Base-by-base conservation (phyloP, 2,797 vertebrate species). In the Coreius guichenoti region DNA sequence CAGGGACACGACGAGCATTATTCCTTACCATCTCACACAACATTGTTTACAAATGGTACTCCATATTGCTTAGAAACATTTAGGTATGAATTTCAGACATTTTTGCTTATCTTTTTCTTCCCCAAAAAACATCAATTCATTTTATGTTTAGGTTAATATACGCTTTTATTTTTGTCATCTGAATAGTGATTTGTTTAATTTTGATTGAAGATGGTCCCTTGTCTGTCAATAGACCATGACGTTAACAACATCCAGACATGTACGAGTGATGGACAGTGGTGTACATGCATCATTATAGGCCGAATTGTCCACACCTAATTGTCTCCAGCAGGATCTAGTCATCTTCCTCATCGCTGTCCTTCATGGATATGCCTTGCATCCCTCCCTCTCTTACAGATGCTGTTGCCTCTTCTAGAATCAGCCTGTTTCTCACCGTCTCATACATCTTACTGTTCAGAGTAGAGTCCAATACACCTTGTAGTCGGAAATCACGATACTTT, bases 371-470 rank as follows among this genome's bases (percentile, higher is more conserved):
- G 2, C 98, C 98, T 90, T 98, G 97, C 90, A 99, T 97, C 74
- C 97, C 98, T 3, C 97, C 98, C 89, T 99, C 98, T 14, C 97
- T 96, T 88, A 99, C 98, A 0, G 97, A 98, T 0, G 98, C 98
- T 0, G 98, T 99, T 89, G 98, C 97, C 93, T 99, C 98, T 89
- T 99, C 98, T 83, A 99, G 94, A 0, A 97, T 98, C 91, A 99
- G 96, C 3, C 98, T 95, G 94, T 97, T 99, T 86, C 98, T 96
- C 91, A 99, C 96, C 0, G 98, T 99, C 84, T 99, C 98, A 1
- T 99, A 99, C 93, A 98, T 99, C 96, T 99, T 99, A 93, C 96
- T 99, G 95, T 99, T 99, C 86, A 99, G 91, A 26, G 98, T 99
- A 43, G 98, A 99, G 95, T 99, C 98, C 93, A 98, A 94, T 47